A percentile compares a stretch with the other conserved stretches of the same genome.
Conservation (phyloP, 1,140 invertebrate species). For the Nephila pilipes region DNA sequence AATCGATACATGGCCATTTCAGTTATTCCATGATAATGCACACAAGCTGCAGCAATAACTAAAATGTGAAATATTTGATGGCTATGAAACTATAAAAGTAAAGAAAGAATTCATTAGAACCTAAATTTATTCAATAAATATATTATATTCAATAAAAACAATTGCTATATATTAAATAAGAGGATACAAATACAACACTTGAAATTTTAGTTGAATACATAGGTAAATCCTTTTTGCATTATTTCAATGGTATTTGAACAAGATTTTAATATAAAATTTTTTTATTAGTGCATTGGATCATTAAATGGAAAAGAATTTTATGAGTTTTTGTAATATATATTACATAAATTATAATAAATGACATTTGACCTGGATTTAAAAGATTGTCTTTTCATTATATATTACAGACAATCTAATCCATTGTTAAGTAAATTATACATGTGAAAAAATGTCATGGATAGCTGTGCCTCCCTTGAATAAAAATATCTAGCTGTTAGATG, state of each 20-base stretch:
- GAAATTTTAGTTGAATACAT: not conserved
- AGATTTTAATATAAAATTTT: too few species aligned
- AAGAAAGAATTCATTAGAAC: not conserved
- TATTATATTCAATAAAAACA: not conserved
- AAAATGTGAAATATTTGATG: slow-evolving; percentile 99
- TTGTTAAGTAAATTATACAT: too few species aligned
- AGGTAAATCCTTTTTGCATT: not conserved
- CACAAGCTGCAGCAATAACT: slow-evolving; percentile 97
- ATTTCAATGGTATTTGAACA: too few species aligned
- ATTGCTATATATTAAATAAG: not conserved
- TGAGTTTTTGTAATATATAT: not conserved
- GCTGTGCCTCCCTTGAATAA: too few species aligned
- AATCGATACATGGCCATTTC: slow-evolving; percentile 98
- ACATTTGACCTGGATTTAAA: too few species aligned
- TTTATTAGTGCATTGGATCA: too few species aligned
- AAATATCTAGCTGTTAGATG: too few species aligned
- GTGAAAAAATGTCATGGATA: too few species aligned
- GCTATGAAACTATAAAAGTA: slow-evolving; percentile 92
- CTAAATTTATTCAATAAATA: not conserved
- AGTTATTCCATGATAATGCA: slow-evolving; percentile 98
- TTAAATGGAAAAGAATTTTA: not conserved
- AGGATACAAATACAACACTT: not conserved
- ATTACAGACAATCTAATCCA: too few species aligned
- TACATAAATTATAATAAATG: too few species aligned
- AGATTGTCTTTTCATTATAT: too few species aligned